Evolutionary conservation across 2,113 vertebrate genomes (phyloP), one percentile per base, ranked within the genome.

Genomic region (Mustelus asterias): DNA sequence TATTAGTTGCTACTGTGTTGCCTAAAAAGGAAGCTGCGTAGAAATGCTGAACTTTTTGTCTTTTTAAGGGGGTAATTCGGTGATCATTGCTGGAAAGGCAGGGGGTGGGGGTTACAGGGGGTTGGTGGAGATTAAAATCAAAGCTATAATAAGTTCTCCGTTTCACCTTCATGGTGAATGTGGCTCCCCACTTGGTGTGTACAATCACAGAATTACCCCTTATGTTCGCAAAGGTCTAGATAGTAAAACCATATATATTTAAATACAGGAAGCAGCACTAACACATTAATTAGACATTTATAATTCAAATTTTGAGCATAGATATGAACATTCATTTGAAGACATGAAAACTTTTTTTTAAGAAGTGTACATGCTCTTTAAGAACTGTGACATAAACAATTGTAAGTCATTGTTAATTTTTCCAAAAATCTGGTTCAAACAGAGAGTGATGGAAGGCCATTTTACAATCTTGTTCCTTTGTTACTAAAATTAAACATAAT

Each of bases 171-270:
- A 1, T 3, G 9, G 48, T 88, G 24, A 54, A 24, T 24, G 0
- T 89, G 24, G 86, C 26, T 60, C 89, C 7, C 60, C 14, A n/a
- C 33, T 67, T 16, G 60, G 60, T 65, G 60, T 37, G 60, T 16
- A 95, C 94, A 95, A 95, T 48, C 94, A 76, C 24, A 72, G 94
- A 94, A 95, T 95, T 70, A 93, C 89, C 60, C n/a, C 60, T 16
- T 8, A 13, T 26, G 54, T 76, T 95, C 76, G 72, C 26, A 16
- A 95, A 76, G 54, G 3, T 41, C 29, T 26, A 69, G 4, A 54
- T 72, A 65, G 5, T 5, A 95, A 95, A 95, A 95, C 7, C 14
- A 95, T 44, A 13, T 0, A 48, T 41, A 70, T 48, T 72, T 95
- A 72, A 48, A 95, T 29, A 70, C 22, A 95, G 24, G 41, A 48